These are phyloP conservation scores for Huso huso DNA, from an alignment of 2,797 vertebrate genomes.

Conservation along the genomic window DNA sequence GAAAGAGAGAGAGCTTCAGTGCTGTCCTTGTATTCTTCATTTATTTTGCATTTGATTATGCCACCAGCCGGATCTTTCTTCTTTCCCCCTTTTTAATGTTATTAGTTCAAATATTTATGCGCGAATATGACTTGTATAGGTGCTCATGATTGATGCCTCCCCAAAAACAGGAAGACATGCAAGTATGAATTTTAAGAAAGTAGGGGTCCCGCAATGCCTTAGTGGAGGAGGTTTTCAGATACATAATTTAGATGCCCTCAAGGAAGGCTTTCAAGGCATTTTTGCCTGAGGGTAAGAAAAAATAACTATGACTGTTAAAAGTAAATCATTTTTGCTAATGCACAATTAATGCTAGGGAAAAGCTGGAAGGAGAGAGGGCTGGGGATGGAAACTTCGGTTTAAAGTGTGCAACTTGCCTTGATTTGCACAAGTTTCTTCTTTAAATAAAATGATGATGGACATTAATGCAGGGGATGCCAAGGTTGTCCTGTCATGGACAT, in stretches of 20 bases:
- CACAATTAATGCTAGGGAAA: conserved; percentile 97
- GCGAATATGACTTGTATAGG: conserved; percentile 91
- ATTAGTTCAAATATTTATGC: conserved; percentile 99
- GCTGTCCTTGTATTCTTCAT: conserved; percentile 94
- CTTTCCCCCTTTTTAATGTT: conserved; percentile 87
- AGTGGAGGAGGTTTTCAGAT: conserved; percentile 99
- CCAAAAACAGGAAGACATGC: conserved; percentile 96
- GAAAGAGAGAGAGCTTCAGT: conserved; percentile 55
- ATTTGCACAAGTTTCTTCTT: conserved; percentile 63
- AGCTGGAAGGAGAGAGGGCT: conserved; percentile 75
- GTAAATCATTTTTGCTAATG: conserved; percentile 99
- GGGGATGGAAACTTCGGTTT: conserved; percentile 87
- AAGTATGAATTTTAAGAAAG: conserved; percentile 92
- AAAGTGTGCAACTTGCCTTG: conserved; percentile 74
- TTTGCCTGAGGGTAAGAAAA: conserved; percentile 96
- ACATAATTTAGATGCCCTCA: conserved; percentile 99
- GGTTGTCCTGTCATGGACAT: conserved; percentile 78
- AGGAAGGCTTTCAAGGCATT: conserved; percentile 99
- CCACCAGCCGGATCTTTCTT: conserved; percentile 87
- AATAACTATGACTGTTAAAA: conserved; percentile 99
- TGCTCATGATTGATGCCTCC: conserved; percentile 95
- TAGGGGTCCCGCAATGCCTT: conserved; percentile 89
- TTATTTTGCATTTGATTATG: conserved; percentile 98
- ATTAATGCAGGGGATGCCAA: conserved; percentile 64
- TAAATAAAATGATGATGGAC: conserved; percentile 67